phyloP scores from a whole-genome alignment of 2,888 invertebrate genomes.

The Drosophila flavopinicola region DNA sequence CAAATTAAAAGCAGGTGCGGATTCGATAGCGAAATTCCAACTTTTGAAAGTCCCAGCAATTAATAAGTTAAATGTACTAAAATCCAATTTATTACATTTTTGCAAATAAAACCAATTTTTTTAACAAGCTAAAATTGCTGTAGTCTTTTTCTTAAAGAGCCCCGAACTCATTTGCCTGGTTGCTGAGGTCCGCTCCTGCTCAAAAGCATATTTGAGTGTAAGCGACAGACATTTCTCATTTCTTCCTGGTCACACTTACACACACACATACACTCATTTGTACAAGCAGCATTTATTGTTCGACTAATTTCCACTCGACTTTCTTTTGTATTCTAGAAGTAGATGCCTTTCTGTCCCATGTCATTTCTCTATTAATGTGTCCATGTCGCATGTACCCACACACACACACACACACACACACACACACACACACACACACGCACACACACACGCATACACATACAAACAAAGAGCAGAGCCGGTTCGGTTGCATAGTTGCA shows the following conservation, averaged over 20 bases:
- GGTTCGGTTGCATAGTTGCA: slow-evolving; percentile 26
- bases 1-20: slow-evolving; percentile 3
- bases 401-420: slow-evolving; percentile 14
- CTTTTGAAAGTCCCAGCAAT: no score
- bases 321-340: slow-evolving; percentile 39
- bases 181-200: slow-evolving; percentile 23
- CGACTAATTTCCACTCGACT: slow-evolving; percentile 64
- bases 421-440: background rate
- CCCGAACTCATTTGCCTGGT: background rate
- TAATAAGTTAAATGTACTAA: no score
- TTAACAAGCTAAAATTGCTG: no score
- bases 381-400: slow-evolving; percentile 21
- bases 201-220: background rate
- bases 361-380: slow-evolving; percentile 34
- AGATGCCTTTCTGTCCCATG: slow-evolving; percentile 36
- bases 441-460: background rate
- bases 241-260: slow-evolving; percentile 65
- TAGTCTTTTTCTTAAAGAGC: background rate
- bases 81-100: no score
- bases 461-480: background rate
- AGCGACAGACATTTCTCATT: slow-evolving; percentile 18
- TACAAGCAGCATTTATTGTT: slow-evolving; percentile 37
- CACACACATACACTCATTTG: slow-evolving; percentile 23
- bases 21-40: no score
- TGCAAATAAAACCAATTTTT: no score